Base-by-base conservation (phyloP, 1,140 invertebrate species). In the Euglossa dilemma region DNA sequence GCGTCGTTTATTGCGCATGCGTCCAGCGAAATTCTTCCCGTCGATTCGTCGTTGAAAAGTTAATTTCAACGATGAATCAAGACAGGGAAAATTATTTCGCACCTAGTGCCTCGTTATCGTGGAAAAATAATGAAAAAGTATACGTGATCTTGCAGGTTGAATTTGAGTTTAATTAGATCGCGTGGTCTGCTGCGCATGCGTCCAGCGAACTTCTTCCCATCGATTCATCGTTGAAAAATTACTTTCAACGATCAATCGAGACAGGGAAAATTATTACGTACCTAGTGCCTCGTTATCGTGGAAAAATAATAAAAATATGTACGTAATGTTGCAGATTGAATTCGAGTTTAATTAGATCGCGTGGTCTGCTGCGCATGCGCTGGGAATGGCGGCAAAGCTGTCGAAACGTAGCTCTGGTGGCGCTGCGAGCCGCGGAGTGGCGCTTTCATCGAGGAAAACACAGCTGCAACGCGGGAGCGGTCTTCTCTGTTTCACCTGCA, bases 401-500 rank as follows among this genome's bases (percentile, higher is more conserved):
- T 18, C 73, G 18, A 85, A 20, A 64, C 75, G 83, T 66, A 59
- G 71, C 69, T 82, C 56, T 59, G 80, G 67, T 54, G 88, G 90
- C 89, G 85, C 78, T 64, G 83, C 18, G 43, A 61, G 71, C 57
- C 69, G 61, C 52, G 52, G n/a, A 28, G 72, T 61, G 67, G 67
- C 70, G 64, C 56, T 75, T 18, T 25, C 71, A 14, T 20, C 71
- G 23, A 50, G 50, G n/a, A 52, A 16, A 72, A 57, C 57, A 20
- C 59, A 43, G 8, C 0, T 64, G 3, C 63, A 52, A 45, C 81
- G 72, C 20, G 74, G 45, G 59, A 86, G 71, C 45, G 73, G 79
- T 66, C 84, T 92, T 23, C 85, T 93, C 11, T 87, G 91, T 59
- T 88, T 93, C 80, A 83, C 87, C 54, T 93, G 91, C 70, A 88